phyloP scores from a whole-genome alignment of 2,797 vertebrate genomes.

The Merluccius polli region DNA sequence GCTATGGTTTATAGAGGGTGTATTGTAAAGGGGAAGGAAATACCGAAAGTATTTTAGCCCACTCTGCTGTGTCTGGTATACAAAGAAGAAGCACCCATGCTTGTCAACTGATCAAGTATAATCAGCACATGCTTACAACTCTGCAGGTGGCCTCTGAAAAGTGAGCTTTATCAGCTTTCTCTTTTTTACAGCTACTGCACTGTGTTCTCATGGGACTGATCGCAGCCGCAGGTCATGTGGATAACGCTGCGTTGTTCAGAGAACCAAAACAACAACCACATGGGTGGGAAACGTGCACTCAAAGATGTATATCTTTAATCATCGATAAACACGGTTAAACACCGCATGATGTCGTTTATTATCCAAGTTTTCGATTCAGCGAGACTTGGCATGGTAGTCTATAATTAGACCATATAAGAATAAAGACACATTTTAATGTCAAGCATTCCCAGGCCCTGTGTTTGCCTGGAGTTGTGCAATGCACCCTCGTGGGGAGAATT shows the following conservation, averaged over 20 bases:
- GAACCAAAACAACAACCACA: neutral
- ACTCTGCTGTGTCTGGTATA: conserved; percentile 14
- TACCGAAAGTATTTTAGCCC: neutral
- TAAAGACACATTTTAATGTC: conserved; percentile 18
- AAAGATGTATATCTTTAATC: neutral
- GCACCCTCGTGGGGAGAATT: conserved; percentile 29
- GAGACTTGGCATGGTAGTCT: neutral
- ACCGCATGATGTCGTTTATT: neutral
- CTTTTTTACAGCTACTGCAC: conserved; percentile 47
- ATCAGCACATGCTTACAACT: conserved; percentile 33
- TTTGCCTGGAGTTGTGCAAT: conserved; percentile 14
- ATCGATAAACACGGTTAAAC: neutral
- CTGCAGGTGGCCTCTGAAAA: conserved; percentile 48
- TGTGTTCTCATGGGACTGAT: conserved; percentile 37
- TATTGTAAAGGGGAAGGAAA: neutral
- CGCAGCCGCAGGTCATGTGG: neutral
- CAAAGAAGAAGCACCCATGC: conserved; percentile 34
- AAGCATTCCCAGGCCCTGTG: conserved; percentile 15
- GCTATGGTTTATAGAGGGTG: neutral
- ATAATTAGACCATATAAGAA: conserved; percentile 13
- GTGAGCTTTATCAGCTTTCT: conserved; percentile 53
- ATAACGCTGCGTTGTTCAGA: neutral
- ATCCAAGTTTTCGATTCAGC: neutral
- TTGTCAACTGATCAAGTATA: conserved; percentile 34
- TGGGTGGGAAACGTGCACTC: too few species aligned